These are phyloP conservation scores for Microplitis deprimator DNA, from an alignment of 2,888 invertebrate genomes.

Conservation along the genomic window DNA sequence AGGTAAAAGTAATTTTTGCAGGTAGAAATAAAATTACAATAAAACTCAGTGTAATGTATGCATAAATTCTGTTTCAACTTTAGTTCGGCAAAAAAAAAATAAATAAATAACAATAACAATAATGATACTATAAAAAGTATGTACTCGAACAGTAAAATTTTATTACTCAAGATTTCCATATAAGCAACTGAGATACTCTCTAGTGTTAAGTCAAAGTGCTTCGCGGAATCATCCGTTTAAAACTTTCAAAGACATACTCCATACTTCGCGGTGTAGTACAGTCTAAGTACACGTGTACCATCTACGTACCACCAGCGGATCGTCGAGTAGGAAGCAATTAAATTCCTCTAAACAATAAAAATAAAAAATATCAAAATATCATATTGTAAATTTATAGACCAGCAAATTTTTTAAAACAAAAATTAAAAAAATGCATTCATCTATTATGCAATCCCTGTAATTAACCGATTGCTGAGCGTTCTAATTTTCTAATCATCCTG, in stretches of 20 bases:
- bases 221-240: conserved; percentile 8
- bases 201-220: conserved; percentile 14
- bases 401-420: no score
- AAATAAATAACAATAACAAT: background rate
- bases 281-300: background rate
- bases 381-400: no score
- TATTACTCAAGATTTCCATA: conserved; percentile 50
- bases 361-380: no score
- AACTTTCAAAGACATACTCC: conserved; percentile 24
- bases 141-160: conserved; percentile 42
- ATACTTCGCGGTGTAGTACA: background rate
- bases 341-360: no score
- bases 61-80: background rate
- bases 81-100: no score
- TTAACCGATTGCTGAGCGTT: no score
- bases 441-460: no score
- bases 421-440: no score
- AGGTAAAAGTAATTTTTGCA: background rate
- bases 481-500: background rate
- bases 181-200: conserved; percentile 38
- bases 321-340: no score
- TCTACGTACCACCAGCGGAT: no score
- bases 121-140: conserved; percentile 10
- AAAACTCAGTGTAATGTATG: background rate
- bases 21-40: background rate